A percentile compares a stretch with the other conserved stretches of the same genome.
phyloP scores from a whole-genome alignment of 2,888 invertebrate genomes.

The Brenthis hecate region DNA sequence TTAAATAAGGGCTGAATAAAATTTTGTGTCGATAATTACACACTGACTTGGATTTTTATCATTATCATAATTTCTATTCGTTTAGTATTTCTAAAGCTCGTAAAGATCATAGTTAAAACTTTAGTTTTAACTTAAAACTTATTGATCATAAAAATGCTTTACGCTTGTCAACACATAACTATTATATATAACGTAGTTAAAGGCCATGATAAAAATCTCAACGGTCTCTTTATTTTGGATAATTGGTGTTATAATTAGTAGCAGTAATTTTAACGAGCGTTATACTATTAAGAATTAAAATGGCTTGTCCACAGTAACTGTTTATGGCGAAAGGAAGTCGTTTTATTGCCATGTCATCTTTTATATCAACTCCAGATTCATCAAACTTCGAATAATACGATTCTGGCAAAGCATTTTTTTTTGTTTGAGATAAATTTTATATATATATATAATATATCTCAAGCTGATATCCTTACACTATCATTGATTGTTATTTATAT shows the following conservation, averaged over 20 bases:
- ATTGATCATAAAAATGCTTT: not conserved
- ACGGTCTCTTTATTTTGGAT: slow-evolving; percentile 51
- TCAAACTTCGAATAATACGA: not conserved
- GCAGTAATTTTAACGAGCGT: slow-evolving; percentile 55
- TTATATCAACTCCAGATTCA: slow-evolving; percentile 43
- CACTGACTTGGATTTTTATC: too few species aligned
- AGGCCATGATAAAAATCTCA: slow-evolving; percentile 51
- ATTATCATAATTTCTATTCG: too few species aligned
- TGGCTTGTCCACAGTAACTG: slow-evolving; percentile 50
- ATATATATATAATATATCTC: too few species aligned
- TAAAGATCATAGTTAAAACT: not conserved
- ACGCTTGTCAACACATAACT: slow-evolving; percentile 13
- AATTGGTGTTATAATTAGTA: slow-evolving; percentile 62
- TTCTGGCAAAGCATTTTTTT: not conserved
- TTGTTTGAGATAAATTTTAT: too few species aligned
- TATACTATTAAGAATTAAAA: slow-evolving; percentile 59
- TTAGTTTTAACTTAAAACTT: not conserved
- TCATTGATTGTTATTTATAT: too few species aligned
- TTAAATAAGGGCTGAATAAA: not conserved
- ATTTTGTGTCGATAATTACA: too few species aligned
- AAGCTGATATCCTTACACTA: too few species aligned
- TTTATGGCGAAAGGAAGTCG: slow-evolving; percentile 65
- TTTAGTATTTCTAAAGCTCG: not conserved
- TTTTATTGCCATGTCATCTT: slow-evolving; percentile 54
- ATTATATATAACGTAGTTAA: slow-evolving; percentile 41